Conservation (phyloP, 2,797 vertebrate genomes). For the Acipenser ruthenus region DNA sequence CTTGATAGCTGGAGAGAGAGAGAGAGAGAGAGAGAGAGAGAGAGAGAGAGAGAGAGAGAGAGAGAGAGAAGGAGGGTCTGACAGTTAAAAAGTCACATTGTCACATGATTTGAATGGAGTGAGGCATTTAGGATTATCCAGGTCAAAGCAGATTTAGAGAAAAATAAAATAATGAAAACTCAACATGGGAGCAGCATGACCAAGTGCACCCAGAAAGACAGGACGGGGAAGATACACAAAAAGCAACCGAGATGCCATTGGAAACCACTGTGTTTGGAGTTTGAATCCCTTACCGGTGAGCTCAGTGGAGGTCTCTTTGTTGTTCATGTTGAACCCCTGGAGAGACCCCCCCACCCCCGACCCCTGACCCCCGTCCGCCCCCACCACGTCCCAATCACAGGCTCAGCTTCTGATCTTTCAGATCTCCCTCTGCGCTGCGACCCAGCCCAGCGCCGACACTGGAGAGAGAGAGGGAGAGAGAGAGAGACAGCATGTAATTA, state of each 20-base stretch:
- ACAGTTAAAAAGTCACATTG: no score
- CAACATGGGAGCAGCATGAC: not conserved
- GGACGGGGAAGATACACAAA: no score
- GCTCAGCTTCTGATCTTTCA: conserved; percentile 7
- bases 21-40: no score
- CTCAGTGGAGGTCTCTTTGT: conserved; percentile 50
- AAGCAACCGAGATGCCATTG: no score
- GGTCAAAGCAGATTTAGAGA: no score
- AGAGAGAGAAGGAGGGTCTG: no score
- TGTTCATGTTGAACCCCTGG: conserved; percentile 47
- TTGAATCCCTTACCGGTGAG: conserved; percentile 40
- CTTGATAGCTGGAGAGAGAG: no score
- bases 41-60: no score
- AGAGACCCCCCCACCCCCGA: not conserved
- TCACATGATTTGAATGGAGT: no score
- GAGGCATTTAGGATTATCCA: not conserved
- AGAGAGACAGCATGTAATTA: not conserved
- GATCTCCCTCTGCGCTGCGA: conserved; percentile 10
- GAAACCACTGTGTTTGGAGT: not conserved
- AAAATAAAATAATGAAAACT: no score
- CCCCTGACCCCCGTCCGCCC: conserved; percentile 1
- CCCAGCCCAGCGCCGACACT: conserved; percentile 1
- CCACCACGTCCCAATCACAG: not conserved
- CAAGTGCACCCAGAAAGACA: no score
- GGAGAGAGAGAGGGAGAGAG: not conserved